These are phyloP conservation scores for Spinus pinus DNA, from an alignment of 2,797 vertebrate species.

Conservation along the genomic window DNA sequence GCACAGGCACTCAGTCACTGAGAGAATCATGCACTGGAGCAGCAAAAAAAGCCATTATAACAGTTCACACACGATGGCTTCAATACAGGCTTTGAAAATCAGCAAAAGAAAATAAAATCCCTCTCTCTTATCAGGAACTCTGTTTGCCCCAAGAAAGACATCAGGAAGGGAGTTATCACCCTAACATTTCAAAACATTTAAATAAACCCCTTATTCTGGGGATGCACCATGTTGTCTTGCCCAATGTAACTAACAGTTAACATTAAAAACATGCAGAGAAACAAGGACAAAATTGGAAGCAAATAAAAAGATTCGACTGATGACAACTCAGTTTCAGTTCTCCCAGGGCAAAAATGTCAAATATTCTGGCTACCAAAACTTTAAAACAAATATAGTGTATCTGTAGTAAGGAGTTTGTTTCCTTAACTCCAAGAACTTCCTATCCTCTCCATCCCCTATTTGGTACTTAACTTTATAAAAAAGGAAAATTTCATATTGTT, in stretches of 20 bases:
- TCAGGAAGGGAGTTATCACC: neutral
- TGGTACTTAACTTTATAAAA: neutral
- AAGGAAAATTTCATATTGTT: neutral
- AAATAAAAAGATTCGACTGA: neutral
- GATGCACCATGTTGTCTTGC: neutral
- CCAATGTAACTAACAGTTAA: neutral
- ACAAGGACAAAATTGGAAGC: neutral
- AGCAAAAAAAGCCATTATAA: neutral
- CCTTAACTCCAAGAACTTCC: neutral
- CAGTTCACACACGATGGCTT: neutral
- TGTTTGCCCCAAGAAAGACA: neutral
- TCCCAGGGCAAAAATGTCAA: neutral
- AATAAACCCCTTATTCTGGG: neutral
- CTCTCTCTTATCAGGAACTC: neutral
- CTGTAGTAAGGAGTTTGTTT: neutral
- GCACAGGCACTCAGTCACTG: neutral
- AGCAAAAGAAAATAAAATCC: neutral
- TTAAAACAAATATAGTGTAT: neutral
- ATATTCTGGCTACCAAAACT: neutral
- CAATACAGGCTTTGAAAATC: neutral
- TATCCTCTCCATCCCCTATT: fast-evolving
- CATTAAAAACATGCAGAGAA: neutral
- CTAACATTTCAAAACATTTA: neutral
- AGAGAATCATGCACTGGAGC: neutral
- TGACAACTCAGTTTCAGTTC: neutral